phyloP scores from a whole-genome alignment of 1,140 invertebrate genomes.

The Aporrectodea caliginosa region DNA sequence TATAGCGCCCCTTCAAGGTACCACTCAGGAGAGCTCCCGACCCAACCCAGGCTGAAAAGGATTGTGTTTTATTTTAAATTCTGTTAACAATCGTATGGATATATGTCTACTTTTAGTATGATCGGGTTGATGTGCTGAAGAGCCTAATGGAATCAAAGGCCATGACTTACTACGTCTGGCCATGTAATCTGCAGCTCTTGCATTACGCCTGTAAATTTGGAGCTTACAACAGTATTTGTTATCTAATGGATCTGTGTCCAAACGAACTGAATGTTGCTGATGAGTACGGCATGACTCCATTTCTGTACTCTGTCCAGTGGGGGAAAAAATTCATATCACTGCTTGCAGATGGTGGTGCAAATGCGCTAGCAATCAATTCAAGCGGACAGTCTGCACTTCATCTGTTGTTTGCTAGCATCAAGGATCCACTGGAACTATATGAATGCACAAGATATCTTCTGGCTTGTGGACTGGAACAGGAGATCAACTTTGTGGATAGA shows the following conservation, averaged over 20 bases:
- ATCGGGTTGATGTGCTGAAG: constrained; percentile 41
- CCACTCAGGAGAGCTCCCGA: too few relatives aligned
- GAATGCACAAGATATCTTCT: constrained; percentile 50
- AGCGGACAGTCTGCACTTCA: constrained; percentile 48
- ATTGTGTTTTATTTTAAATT: too few relatives aligned
- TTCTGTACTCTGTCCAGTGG: constrained; percentile 47
- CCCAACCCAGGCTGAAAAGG: too few relatives aligned
- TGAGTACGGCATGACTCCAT: constrained; percentile 44
- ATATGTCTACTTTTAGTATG: constrained; percentile 40
- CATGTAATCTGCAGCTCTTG: constrained; percentile 24
- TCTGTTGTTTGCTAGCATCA: constrained; percentile 46
- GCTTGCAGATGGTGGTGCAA: constrained; percentile 45
- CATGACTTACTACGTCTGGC: constrained; percentile 23
- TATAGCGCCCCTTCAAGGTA: too few relatives aligned
- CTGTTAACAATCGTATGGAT: constrained; percentile 37
- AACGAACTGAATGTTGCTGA: constrained; percentile 41
- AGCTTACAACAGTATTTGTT: constrained; percentile 40
- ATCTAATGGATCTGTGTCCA: constrained; percentile 41
- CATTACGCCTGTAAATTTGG: constrained; percentile 46
- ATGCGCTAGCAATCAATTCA: constrained; percentile 40
- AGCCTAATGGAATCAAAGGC: constrained; percentile 34
- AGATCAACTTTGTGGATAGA: constrained; percentile 43
- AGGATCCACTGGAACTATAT: constrained; percentile 45
- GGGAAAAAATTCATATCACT: constrained; percentile 43
- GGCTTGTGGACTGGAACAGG: constrained; percentile 48